Base-by-base conservation (phyloP, 2,797 vertebrate species). In the Aythya fuligula region DNA sequence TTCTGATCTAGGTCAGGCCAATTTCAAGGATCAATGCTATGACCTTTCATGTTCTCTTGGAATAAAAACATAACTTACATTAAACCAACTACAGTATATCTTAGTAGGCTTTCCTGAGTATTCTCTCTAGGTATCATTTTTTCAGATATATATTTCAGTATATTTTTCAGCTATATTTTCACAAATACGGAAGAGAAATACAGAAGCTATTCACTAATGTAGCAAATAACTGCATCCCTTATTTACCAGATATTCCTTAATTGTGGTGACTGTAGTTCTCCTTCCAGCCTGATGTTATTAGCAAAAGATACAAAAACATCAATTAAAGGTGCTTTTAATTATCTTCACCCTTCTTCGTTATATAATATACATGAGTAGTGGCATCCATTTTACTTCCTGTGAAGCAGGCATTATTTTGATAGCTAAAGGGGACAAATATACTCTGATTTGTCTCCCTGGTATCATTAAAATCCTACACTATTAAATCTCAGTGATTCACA, bases 1-100 rank as follows among this genome's bases (percentile, higher is more conserved):
- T 85, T 93, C 93, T 87, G 38, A 90, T 94, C 77, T 39, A 71
- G 77, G 87, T 72, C 89, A 95, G 93, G 80, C 47, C 95, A 79
- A 74, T 94, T 92, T 95, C 89, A 96, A 96, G 91, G 91, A 94
- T 94, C 89, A 91, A 27, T 0, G 14, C 56, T 57, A 53, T 4
- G 47, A 94, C 90, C 80, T 73, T 71, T 38, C 2, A 3, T n/a
- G 30, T 74, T 90, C 86, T 89, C n/a, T 74, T 80, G 20, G 41
- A 95, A 82, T 51, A 94, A 49, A 83, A 57, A 74, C 47, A 54
- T 57, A 93, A 89, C 20, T 93, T 66, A 93, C 51, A 49, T 73
- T 78, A 88, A 87, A 88, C 38, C 15, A 85, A 45, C 43, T 54
- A 65, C 56, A 61, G 43, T 62, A 74, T 51, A 72, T 62, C 56